Evolutionary conservation across 2,797 vertebrate genomes (phyloP), one percentile per base, ranked within the genome.

Genomic region (Neomorphus geoffroyi): DNA sequence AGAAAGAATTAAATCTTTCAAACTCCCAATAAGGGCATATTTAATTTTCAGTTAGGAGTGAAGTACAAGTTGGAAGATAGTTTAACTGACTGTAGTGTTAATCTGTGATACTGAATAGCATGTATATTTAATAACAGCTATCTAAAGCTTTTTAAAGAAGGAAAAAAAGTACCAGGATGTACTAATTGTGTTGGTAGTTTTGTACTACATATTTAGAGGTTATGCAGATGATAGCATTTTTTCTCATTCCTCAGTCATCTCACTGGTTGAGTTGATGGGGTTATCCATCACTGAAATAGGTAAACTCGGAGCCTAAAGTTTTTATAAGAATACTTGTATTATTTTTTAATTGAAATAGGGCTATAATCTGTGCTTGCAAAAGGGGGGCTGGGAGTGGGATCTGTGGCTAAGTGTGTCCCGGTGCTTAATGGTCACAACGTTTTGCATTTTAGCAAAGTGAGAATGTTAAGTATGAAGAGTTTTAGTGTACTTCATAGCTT

Each of bases 371-470:
- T 37, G 30, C 9, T 81, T 69, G 18, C 18, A 50, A 14, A 67
- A 64, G 13, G 17, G 13, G 0, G 6, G 7, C 4, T 1, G 3
- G 0, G 1, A 6, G 46, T 10, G 30, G 30, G 30, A 18, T 18
- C 46, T 48, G 46, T 23, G 22, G n/a, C 9, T 10, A n/a, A 46
- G 6, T 3, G 2, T n/a, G 5, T 67, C 9, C 12, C 10, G 9
- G 0, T n/a, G 39, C 18, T 30, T 67, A 17, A 15, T 37, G 12
- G 14, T 53, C 22, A 30, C 15, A 26, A 18, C 1, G 0, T 35
- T 22, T 62, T 72, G 30, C 13, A 33, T n/a, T 51, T 14, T 57
- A 73, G 9, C 12, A 41, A 45, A 50, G 26, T 11, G 3, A 2
- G 66, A n/a, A 15, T 11, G 54, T 3, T 53, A 15, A 13, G 8